Percentiles rank a stretch among this genome's conserved stretches.
Conservation (phyloP, 2,888 invertebrate genomes). For the Nemotelus pantherinus region DNA sequence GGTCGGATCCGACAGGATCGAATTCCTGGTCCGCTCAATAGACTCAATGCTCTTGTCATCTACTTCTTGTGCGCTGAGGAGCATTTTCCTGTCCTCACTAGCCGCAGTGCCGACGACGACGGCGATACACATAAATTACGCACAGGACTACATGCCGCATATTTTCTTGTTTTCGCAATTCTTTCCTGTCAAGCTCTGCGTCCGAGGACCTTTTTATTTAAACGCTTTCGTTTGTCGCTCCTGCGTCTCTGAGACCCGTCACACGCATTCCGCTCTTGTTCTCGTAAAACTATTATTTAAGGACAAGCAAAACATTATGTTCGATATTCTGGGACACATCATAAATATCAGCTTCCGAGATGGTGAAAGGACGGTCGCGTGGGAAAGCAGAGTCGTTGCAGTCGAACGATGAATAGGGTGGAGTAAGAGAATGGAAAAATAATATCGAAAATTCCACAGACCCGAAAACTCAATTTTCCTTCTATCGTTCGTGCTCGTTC, state of each 20-base stretch:
- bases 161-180: neutral
- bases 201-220: constrained; percentile 11
- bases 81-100: constrained; percentile 28
- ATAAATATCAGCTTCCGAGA: constrained; percentile 29
- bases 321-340: constrained; percentile 39
- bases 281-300: constrained; percentile 41
- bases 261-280: constrained; percentile 14
- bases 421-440: neutral
- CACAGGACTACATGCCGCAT: constrained; percentile 20
- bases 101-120: constrained; percentile 5
- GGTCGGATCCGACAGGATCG: neutral
- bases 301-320: constrained; percentile 41
- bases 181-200: neutral
- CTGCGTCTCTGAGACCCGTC: constrained; percentile 8
- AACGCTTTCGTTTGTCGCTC: neutral
- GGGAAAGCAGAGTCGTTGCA: neutral
- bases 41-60: constrained; percentile 15
- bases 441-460: constrained; percentile 14
- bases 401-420: neutral
- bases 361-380: neutral
- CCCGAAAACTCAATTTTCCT: constrained; percentile 24
- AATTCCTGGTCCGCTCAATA: constrained; percentile 13
- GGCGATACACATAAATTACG: constrained; percentile 30
- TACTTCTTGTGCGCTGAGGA: neutral
- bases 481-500: constrained; percentile 25